Percentiles rank a stretch among this genome's conserved stretches.
These are phyloP conservation scores for Gymnocheta viridis DNA, from an alignment of 2,888 invertebrate genomes.

Conservation along the genomic window DNA sequence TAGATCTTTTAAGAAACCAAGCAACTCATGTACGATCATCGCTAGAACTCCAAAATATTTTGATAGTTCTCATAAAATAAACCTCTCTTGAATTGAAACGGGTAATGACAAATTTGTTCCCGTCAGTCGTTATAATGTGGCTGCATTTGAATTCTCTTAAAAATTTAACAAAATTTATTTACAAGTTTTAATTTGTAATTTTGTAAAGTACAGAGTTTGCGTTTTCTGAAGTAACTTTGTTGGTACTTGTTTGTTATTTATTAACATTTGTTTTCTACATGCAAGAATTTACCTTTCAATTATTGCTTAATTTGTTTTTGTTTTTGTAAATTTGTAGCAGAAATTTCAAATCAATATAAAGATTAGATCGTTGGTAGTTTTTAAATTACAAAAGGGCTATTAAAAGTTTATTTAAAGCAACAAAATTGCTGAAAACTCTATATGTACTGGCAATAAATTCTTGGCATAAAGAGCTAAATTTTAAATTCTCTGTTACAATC, in stretches of 20 bases:
- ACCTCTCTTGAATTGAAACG: too few species aligned
- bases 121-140: too few species aligned
- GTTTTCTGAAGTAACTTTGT: not conserved
- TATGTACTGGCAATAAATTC: not conserved
- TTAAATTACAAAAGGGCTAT: constrained; percentile 11
- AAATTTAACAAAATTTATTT: too few species aligned
- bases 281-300: constrained; percentile 66
- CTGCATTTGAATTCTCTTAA: too few species aligned
- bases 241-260: not conserved
- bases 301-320: constrained; percentile 63
- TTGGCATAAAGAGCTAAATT: not conserved
- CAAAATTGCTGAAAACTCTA: not conserved
- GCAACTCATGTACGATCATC: too few species aligned
- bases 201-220: not conserved
- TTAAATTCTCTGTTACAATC: not conserved
- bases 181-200: not conserved
- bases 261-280: constrained; percentile 56
- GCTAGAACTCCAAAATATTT: too few species aligned
- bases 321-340: not conserved
- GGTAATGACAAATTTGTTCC: too few species aligned
- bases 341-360: constrained; percentile 23
- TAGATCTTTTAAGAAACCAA: too few species aligned
- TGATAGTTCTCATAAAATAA: too few species aligned
- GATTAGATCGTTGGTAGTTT: constrained; percentile 15
- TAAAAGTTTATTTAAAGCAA: not conserved